Percentiles rank a stretch among this genome's conserved stretches.
These are phyloP conservation scores for Drosophila multiciliata DNA, from an alignment of 2,888 invertebrate species.

Conservation along the genomic window DNA sequence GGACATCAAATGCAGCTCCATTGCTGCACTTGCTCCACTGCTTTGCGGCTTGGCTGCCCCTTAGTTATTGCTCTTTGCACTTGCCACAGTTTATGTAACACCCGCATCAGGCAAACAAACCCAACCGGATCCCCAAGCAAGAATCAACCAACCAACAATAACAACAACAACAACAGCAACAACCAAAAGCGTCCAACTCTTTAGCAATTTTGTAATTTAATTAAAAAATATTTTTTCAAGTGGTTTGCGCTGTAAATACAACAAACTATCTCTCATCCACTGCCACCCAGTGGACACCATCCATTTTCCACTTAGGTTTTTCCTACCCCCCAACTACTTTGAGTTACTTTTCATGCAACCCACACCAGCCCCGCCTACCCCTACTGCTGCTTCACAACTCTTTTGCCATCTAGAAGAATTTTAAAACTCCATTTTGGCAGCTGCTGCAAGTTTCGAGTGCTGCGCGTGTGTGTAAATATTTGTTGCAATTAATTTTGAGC, in stretches of 20 bases:
- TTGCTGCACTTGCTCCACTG: slow-evolving; percentile 23
- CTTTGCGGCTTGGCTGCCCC: slow-evolving; percentile 52
- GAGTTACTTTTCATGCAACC: slow-evolving; percentile 57
- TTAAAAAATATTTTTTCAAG: slow-evolving; percentile 82
- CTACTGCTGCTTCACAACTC: not conserved
- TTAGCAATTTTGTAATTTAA: slow-evolving; percentile 81
- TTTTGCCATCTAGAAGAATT: slow-evolving; percentile 59
- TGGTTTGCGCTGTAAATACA: slow-evolving; percentile 80
- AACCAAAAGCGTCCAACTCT: slow-evolving; percentile 63
- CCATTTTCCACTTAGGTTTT: slow-evolving; percentile 29
- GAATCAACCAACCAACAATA: not conserved
- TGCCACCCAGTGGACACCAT: slow-evolving; percentile 4
- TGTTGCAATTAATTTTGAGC: slow-evolving; percentile 82
- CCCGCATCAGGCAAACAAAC: slow-evolving; percentile 1
- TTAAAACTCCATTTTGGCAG: slow-evolving; percentile 75
- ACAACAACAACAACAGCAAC: slow-evolving; percentile 19
- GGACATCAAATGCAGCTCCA: slow-evolving; percentile 17
- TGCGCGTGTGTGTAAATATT: slow-evolving; percentile 77
- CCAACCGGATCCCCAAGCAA: not conserved
- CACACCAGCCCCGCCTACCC: fast-evolving
- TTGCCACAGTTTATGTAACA: slow-evolving; percentile 28
- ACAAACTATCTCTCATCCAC: slow-evolving; percentile 64
- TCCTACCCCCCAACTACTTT: slow-evolving; percentile 36
- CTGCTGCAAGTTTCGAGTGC: slow-evolving; percentile 65
- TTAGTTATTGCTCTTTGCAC: slow-evolving; percentile 28